These are phyloP conservation scores for Brachypodius melanocephalos DNA, from an alignment of 2,113 vertebrate species.

Conservation along the genomic window DNA sequence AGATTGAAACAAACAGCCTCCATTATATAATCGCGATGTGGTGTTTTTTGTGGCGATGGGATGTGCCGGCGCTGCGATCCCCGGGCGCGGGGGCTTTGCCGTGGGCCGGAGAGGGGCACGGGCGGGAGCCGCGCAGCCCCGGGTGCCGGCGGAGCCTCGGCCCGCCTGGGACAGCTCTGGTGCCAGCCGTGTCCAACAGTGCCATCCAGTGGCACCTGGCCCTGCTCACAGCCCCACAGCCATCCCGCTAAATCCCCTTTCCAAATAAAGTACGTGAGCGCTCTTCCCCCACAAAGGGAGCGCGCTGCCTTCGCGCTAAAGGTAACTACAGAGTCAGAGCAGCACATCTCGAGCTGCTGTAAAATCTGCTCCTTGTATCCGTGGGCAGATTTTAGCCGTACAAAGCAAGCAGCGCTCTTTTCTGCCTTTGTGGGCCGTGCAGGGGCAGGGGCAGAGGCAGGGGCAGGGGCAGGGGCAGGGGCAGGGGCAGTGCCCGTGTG, in stretches of 20 bases:
- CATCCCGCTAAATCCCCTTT: not conserved
- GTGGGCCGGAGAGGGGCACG: not conserved
- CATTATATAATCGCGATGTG: fast-evolving
- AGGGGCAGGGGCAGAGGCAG: not conserved
- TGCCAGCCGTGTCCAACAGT: constrained; percentile 66
- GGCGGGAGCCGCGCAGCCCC: not conserved
- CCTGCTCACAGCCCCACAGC: not conserved
- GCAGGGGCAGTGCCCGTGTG: fast-evolving
- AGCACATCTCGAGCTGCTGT: not conserved
- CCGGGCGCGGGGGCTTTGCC: not conserved
- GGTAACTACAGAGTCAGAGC: not conserved
- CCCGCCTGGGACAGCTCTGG: not conserved
- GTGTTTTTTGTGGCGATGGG: not conserved
- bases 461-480: not conserved
- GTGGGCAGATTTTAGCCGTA: fast-evolving
- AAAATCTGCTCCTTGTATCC: not conserved
- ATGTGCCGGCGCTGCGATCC: fast-evolving
- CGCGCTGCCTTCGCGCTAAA: not conserved
- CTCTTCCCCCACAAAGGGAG: not conserved
- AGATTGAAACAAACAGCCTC: not conserved
- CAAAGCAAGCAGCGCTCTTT: fast-evolving
- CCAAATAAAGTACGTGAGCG: not conserved
- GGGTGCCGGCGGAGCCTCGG: not conserved
- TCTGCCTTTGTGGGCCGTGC: fast-evolving
- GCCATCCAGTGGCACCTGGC: constrained; percentile 70